Evolutionary conservation across 2,888 invertebrate genomes (phyloP), one percentile per base, ranked within the genome.

Genomic region (Agonum fuliginosum): DNA sequence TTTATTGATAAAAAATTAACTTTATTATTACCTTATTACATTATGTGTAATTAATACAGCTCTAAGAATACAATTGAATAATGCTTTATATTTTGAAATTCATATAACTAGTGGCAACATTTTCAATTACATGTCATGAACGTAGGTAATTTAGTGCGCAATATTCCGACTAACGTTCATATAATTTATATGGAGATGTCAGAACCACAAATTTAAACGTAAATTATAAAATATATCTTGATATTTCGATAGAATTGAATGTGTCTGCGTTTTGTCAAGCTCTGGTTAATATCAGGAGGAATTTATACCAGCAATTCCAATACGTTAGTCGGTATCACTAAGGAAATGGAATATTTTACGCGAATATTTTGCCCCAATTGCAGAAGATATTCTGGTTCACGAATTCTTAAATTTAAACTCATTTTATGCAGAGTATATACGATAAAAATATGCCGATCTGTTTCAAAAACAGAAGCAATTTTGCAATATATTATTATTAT

Each of bases 211-310:
- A 71, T 71, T 71, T 48, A 46, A 71, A 30, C 48, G 51, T 51
- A 48, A 48, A 71, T 71, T 71, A 30, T 71, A 34, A 71, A 71
- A 71, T 71, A 71, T 71, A 67, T 41, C 67, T 37, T 41, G 67
- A 41, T 67, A 71, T 71, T 48, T 51, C 71, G 46, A 67, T 67
- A 20, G 67, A 30, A 71, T 27, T 51, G 14, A 34, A 51, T 27
- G 71, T 48, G 41, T 34, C 71, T 48, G 71, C 27, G 27, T 71
- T 71, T 24, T 71, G 71, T 51, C 19, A 48, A 34, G 30, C 30
- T 71, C 71, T 71, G 71, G 71, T 71, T 71, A 30, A 51, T 71
- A 46, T 48, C 48, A 30, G 14, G 14, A 17, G 17, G 17, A 30
- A 62, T 62, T 62, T 62, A 62, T 62, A 62, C 30, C 58, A 0